Percentiles rank a stretch among this genome's conserved stretches.
These are phyloP conservation scores for Philopedon plagiatum DNA, from an alignment of 2,888 invertebrate species.

Conservation along the genomic window DNA sequence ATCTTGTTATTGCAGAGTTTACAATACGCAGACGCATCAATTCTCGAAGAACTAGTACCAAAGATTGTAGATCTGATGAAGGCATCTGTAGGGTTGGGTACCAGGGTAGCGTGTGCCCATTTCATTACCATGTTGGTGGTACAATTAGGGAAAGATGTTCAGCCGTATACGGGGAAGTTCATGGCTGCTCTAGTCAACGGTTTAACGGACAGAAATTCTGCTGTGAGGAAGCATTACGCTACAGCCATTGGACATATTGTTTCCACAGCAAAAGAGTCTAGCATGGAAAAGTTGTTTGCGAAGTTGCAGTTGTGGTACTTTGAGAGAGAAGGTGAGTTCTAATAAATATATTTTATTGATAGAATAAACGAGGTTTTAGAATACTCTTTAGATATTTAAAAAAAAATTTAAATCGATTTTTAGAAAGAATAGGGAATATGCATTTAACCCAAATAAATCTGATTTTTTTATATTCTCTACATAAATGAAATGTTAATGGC, in stretches of 20 bases:
- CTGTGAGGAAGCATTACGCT: conserved; percentile 88
- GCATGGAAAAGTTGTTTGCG: conserved; percentile 76
- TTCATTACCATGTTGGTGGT: conserved; percentile 79
- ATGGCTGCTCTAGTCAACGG: conserved; percentile 80
- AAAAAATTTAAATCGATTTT: neutral
- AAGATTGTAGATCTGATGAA: conserved; percentile 86
- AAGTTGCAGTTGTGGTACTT: conserved; percentile 78
- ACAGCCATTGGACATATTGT: conserved; percentile 88
- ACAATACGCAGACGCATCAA: conserved; percentile 82
- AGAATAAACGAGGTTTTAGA: no score
- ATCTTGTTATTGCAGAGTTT: conserved; percentile 70
- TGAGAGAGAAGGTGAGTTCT: conserved; percentile 74
- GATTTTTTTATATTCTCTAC: no score
- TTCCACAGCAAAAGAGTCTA: conserved; percentile 83
- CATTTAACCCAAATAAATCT: no score
- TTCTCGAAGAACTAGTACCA: conserved; percentile 85
- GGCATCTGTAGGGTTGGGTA: conserved; percentile 85
- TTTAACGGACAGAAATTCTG: conserved; percentile 86
- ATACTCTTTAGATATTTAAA: neutral
- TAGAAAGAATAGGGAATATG: no score
- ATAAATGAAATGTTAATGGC: no score
- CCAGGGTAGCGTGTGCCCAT: conserved; percentile 86
- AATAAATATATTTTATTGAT: neutral
- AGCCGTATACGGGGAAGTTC: conserved; percentile 76
- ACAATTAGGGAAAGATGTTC: conserved; percentile 71